Evolutionary conservation across 1,140 invertebrate genomes (phyloP).

Genomic region (Oncopeltus fasciatus): DNA sequence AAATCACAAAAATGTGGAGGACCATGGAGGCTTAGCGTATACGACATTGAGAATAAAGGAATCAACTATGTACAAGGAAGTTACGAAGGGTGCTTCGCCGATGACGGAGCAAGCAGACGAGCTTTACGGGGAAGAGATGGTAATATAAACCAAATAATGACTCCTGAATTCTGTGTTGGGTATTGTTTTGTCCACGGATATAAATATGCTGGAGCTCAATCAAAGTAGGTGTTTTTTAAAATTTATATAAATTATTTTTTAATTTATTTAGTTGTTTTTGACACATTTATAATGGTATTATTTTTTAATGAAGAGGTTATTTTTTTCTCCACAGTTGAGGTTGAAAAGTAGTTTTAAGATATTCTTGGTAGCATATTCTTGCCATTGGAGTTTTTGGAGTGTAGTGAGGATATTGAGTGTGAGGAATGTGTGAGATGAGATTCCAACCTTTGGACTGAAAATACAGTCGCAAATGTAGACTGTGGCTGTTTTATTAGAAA

Average conservation of each 20-base stretch:
- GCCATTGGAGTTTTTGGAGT: too few species aligned
- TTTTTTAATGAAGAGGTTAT: too few species aligned
- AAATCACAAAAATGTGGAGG: slow-evolving; percentile 19
- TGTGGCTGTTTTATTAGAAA: too few species aligned
- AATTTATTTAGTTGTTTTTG: not conserved
- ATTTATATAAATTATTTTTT: not conserved
- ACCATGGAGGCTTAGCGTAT: slow-evolving; percentile 17
- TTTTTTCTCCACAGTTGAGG: too few species aligned
- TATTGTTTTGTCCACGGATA: not conserved
- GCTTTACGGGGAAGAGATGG: not conserved
- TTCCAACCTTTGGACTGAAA: too few species aligned
- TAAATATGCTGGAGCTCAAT: not conserved
- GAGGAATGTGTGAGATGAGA: too few species aligned
- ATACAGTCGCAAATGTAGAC: too few species aligned
- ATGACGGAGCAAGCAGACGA: not conserved
- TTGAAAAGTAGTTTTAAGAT: too few species aligned
- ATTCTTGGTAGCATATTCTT: too few species aligned
- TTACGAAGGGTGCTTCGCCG: not conserved
- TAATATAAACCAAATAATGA: not conserved
- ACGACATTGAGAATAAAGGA: not conserved
- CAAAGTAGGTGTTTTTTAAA: not conserved
- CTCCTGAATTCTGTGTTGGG: not conserved
- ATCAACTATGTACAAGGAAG: not conserved
- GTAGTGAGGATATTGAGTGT: too few species aligned
- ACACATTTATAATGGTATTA: too few species aligned